Conservation (phyloP, 2,113 vertebrate genomes). For the Actenoides lindsayi region DNA sequence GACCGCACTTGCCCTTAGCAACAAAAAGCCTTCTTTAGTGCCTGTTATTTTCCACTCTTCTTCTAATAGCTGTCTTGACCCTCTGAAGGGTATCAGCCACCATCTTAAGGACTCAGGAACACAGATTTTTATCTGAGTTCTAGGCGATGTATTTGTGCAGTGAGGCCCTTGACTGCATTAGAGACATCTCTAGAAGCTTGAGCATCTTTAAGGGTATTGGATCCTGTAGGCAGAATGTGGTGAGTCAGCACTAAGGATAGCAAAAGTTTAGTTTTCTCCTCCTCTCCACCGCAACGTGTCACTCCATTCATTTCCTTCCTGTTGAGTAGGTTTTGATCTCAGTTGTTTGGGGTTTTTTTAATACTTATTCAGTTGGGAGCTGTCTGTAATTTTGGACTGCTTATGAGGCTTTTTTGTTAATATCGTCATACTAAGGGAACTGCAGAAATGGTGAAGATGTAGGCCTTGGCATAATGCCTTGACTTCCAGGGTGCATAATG, state of each 20-base stretch:
- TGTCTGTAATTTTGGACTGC: not conserved
- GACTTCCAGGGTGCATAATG: not conserved
- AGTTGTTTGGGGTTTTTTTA: not conserved
- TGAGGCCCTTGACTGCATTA: not conserved
- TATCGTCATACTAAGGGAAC: not conserved
- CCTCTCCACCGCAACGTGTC: not conserved
- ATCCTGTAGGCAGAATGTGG: not conserved
- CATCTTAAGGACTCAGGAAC: not conserved
- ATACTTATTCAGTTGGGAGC: not conserved
- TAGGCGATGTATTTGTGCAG: not conserved
- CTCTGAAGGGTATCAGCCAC: not conserved
- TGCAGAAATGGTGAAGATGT: not conserved
- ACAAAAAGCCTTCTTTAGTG: not conserved
- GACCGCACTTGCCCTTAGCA: not conserved
- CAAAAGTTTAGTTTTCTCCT: not conserved
- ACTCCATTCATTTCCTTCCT: not conserved
- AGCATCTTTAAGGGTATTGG: not conserved
- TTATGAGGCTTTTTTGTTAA: not conserved
- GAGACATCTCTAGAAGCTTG: not conserved
- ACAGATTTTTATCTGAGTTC: not conserved
- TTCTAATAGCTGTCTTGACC: not conserved
- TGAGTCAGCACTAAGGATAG: slow-evolving; percentile 32
- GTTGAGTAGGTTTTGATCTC: slow-evolving; percentile 29
- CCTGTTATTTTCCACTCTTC: not conserved
- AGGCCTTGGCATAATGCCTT: not conserved